Conservation (phyloP, 2,888 invertebrate species). For the Thumatha senex region DNA sequence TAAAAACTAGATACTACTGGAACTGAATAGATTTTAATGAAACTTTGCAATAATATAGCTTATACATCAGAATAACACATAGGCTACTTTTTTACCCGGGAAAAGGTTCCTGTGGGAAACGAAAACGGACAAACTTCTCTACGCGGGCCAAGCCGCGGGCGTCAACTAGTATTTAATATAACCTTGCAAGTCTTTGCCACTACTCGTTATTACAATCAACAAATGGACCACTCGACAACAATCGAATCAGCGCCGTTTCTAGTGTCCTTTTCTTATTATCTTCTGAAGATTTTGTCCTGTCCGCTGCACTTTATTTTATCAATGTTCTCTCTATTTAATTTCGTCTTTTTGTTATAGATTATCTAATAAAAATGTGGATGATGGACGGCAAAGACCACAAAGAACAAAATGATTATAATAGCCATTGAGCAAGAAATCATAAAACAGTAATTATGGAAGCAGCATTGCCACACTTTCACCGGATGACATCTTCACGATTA, state of each 20-base stretch:
- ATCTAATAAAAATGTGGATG: conserved; percentile 19
- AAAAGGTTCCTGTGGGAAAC: no score
- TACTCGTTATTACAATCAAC: conserved; percentile 61
- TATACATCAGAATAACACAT: no score
- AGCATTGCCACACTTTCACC: conserved; percentile 70
- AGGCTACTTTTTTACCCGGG: no score
- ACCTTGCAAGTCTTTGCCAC: conserved; percentile 31
- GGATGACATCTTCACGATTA: conserved; percentile 66
- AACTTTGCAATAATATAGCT: no score
- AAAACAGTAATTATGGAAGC: conserved; percentile 65
- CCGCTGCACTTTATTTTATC: conserved; percentile 41
- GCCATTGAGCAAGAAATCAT: conserved; percentile 20
- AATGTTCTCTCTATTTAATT: conserved; percentile 20
- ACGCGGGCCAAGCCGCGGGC: no score
- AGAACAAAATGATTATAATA: conserved; percentile 27
- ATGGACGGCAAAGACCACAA: conserved; percentile 15
- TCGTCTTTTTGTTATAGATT: conserved; percentile 49
- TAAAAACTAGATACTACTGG: no score
- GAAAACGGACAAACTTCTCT: no score
- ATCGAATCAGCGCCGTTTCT: conserved; percentile 43
- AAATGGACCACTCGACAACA: conserved; percentile 61
- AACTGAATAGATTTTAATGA: no score
- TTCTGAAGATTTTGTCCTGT: conserved; percentile 26
- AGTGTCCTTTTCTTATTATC: conserved; percentile 34
- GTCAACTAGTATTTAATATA: no score